Conservation (phyloP, 2,113 vertebrate species). For the Podarcis muralis region DNA sequence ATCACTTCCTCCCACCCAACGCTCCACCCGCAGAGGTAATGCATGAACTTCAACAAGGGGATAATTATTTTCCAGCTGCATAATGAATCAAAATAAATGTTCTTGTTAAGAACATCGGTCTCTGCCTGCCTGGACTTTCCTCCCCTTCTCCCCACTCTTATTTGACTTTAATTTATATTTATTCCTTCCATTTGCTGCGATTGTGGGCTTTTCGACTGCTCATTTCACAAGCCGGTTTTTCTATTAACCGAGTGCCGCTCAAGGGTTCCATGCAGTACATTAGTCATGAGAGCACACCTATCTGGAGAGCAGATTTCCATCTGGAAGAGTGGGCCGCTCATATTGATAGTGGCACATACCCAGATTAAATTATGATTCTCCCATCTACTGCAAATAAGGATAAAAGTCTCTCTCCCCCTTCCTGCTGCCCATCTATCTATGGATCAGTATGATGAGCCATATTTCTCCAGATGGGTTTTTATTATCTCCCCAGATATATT, state of each 20-base stretch:
- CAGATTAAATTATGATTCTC: background rate
- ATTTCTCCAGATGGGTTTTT: background rate
- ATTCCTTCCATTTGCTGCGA: constrained; percentile 35
- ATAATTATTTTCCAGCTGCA: constrained; percentile 53
- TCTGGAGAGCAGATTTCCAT: constrained; percentile 1
- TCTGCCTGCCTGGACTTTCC: constrained; percentile 12
- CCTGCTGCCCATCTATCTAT: background rate
- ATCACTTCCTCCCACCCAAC: background rate
- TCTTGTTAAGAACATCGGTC: constrained; percentile 49
- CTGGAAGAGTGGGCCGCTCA: background rate
- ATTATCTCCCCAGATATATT: background rate
- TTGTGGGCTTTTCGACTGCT: constrained; percentile 16
- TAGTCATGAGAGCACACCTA: background rate
- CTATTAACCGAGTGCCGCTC: background rate
- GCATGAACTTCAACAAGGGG: constrained; percentile 14
- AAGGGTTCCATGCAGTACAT: background rate
- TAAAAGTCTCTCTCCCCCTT: constrained; percentile 1
- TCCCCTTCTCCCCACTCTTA: constrained; percentile 33
- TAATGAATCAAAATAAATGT: constrained; percentile 58
- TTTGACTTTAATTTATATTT: constrained; percentile 66
- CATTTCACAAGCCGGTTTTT: background rate
- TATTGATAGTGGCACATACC: background rate
- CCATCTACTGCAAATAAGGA: background rate
- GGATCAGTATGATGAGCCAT: background rate
- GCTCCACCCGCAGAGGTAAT: background rate